Conservation (phyloP, 1,140 invertebrate species). For the Hyles vespertilio region DNA sequence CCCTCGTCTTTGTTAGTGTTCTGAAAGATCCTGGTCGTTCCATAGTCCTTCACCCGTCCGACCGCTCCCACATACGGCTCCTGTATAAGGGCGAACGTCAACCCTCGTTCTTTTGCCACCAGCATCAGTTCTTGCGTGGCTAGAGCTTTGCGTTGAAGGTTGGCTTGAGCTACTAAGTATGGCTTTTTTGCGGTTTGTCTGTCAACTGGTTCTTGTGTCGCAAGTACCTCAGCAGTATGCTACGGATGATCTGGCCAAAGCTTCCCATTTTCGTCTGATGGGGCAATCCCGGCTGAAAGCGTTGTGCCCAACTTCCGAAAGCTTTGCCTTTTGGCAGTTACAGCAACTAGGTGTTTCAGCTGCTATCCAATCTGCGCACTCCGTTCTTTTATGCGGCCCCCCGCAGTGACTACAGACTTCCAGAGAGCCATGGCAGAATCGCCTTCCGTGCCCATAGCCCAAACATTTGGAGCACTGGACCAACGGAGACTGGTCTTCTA, state of each 20-base stretch:
- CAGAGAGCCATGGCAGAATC: neutral
- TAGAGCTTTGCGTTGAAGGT: constrained; percentile 16
- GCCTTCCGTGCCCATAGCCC: neutral
- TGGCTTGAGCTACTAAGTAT: constrained; percentile 11
- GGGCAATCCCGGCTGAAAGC: constrained; percentile 1
- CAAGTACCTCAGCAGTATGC: constrained; percentile 7
- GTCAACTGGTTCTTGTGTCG: too few relatives aligned
- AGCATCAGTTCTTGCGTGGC: constrained; percentile 8
- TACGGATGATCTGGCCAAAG: neutral
- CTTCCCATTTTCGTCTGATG: neutral
- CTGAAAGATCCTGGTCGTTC: neutral
- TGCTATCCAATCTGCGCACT: neutral
- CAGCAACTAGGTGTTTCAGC: neutral
- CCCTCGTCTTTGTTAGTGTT: neutral
- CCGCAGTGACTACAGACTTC: constrained; percentile 7
- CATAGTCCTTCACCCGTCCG: neutral
- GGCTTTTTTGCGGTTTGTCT: neutral
- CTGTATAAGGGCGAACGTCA: neutral
- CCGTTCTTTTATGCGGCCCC: neutral
- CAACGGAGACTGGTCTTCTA: neutral
- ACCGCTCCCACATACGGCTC: constrained; percentile 2
- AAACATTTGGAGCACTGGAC: neutral
- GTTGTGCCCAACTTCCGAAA: neutral
- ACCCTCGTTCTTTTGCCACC: neutral
- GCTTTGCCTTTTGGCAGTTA: constrained; percentile 3